Conservation (phyloP, 2,113 vertebrate genomes). For the Pterophyllum scalare region DNA sequence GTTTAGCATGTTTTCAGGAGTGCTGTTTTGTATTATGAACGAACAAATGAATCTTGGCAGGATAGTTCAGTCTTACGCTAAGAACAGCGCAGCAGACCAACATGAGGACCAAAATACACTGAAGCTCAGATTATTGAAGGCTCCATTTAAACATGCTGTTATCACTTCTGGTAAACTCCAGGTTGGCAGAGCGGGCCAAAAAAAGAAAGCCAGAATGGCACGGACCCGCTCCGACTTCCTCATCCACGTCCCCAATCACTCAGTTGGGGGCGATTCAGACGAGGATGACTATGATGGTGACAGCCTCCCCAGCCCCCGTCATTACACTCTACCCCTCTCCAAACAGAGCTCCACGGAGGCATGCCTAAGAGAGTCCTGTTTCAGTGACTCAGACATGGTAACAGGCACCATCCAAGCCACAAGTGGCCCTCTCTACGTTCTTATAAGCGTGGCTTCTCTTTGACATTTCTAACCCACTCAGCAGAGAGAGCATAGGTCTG, state of each 20-base stretch:
- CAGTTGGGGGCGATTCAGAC: constrained; percentile 93
- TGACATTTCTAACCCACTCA: constrained; percentile 82
- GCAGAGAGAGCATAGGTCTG: constrained; percentile 76
- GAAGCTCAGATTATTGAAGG: constrained; percentile 16
- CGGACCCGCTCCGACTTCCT: constrained; percentile 99
- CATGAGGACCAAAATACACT: constrained; percentile 2
- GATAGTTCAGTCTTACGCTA: not conserved
- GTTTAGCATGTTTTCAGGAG: constrained; percentile 1
- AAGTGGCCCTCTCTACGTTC: constrained; percentile 46
- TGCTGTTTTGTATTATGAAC: constrained; percentile 31
- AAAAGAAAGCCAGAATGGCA: constrained; percentile 99
- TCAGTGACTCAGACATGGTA: constrained; percentile 99
- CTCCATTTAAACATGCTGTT: constrained; percentile 70
- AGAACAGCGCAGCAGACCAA: not conserved
- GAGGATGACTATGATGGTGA: constrained; percentile 90
- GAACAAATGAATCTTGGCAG: constrained; percentile 6
- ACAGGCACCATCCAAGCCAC: constrained; percentile 68
- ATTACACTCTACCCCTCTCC: constrained; percentile 80
- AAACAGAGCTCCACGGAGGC: constrained; percentile 83
- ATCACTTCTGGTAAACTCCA: constrained; percentile 83
- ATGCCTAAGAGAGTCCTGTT: constrained; percentile 90
- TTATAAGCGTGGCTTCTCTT: constrained; percentile 66
- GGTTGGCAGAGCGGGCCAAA: constrained; percentile 88
- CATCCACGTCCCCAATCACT: constrained; percentile 91
- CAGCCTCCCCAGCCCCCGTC: constrained; percentile 87